These are phyloP conservation scores for Gasteruption jaculator DNA, from an alignment of 2,888 invertebrate genomes.

Conservation along the genomic window DNA sequence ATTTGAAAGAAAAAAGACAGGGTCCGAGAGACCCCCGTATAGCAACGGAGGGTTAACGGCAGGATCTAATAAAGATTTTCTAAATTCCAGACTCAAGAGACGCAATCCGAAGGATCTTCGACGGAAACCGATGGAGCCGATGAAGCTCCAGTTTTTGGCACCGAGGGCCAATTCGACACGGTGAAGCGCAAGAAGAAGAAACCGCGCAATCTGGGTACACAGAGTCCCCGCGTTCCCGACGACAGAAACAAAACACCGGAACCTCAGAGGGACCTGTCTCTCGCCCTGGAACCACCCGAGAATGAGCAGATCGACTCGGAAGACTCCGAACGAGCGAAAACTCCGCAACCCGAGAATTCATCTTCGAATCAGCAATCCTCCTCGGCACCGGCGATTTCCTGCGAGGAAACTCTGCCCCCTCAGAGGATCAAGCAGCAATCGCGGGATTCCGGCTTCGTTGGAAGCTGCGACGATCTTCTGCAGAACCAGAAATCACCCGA, in stretches of 20 bases:
- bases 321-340: constrained; percentile 59
- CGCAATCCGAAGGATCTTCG: constrained; percentile 56
- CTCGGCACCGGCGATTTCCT: constrained; percentile 26
- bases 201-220: constrained; percentile 50
- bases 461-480: constrained; percentile 80
- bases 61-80: too few relatives aligned
- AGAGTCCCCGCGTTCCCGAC: constrained; percentile 52
- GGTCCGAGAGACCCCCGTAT: too few relatives aligned
- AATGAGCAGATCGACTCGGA: constrained; percentile 55
- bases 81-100: constrained; percentile 45
- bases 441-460: constrained; percentile 84
- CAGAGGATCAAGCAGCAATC: constrained; percentile 73
- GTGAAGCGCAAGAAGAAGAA: constrained; percentile 84
- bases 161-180: constrained; percentile 75
- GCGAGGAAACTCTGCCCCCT: constrained; percentile 29
- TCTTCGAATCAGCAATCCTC: constrained; percentile 19
- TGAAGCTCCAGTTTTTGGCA: constrained; percentile 60
- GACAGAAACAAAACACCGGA: constrained; percentile 64
- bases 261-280: constrained; percentile 59
- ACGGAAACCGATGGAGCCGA: constrained; percentile 71
- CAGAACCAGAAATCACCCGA: constrained; percentile 57
- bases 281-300: constrained; percentile 55
- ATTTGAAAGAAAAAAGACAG: too few relatives aligned
- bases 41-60: too few relatives aligned
- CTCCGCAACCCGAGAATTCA: constrained; percentile 62